phyloP scores from a whole-genome alignment of 2,113 vertebrate species.

The Onychostoma macrolepis region DNA sequence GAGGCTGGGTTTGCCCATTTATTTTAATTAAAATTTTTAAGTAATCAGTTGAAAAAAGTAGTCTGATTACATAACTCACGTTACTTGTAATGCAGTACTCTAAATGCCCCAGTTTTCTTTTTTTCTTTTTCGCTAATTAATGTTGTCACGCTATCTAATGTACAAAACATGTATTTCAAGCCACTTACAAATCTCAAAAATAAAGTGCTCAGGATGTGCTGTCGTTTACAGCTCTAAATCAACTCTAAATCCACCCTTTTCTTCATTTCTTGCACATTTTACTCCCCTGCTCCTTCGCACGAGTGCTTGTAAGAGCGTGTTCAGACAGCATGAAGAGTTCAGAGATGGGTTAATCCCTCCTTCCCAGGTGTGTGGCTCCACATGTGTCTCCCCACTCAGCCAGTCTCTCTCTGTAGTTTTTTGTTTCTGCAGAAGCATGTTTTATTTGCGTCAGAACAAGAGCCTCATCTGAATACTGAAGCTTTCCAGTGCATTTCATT shows the following conservation, averaged over 20 bases:
- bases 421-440: background rate
- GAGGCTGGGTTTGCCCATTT: too few relatives aligned
- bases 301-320: constrained; percentile 14
- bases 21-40: too few relatives aligned
- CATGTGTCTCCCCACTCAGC: background rate
- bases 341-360: constrained; percentile 25
- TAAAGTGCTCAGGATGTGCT: background rate
- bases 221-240: background rate
- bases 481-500: constrained; percentile 13
- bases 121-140: background rate
- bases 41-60: background rate
- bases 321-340: constrained; percentile 23
- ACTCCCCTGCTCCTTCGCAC: background rate
- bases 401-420: background rate
- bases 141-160: background rate
- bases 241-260: background rate
- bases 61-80: background rate
- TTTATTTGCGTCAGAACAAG: background rate
- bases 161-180: background rate
- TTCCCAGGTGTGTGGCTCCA: constrained; percentile 24
- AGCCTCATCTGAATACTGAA: background rate
- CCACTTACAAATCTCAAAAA: background rate
- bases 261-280: background rate
- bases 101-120: background rate
- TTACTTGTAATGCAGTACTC: background rate